Conservation (phyloP, 2,888 invertebrate species). For the Lycocerus yunnanus region DNA sequence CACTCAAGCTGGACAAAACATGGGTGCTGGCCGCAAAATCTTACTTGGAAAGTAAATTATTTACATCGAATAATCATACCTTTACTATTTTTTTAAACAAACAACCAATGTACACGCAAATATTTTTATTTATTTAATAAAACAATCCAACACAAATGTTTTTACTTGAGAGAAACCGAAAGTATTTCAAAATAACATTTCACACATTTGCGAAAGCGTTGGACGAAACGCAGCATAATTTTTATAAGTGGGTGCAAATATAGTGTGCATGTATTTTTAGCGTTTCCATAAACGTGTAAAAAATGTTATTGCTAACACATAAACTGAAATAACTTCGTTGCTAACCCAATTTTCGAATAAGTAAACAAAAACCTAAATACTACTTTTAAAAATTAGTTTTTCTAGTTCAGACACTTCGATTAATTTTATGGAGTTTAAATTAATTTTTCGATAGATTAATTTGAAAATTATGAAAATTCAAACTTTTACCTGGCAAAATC, state of each 20-base stretch:
- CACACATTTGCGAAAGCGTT: background rate
- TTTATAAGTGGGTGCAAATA: background rate
- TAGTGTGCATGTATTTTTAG: constrained; percentile 9
- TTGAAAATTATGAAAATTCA: background rate
- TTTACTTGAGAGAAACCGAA: background rate
- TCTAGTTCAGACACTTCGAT: background rate
- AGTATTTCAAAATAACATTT: background rate
- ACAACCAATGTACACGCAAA: constrained; percentile 12
- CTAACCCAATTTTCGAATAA: background rate
- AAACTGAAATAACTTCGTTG: constrained; percentile 9
- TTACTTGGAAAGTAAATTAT: constrained; percentile 78
- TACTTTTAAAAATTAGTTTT: background rate
- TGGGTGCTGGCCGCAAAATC: constrained; percentile 90
- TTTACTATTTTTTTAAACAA: constrained; percentile 7
- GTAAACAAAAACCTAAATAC: background rate
- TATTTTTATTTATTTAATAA: constrained; percentile 38
- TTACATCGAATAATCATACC: background rate
- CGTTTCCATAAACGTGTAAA: constrained; percentile 22
- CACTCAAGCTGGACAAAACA: constrained; percentile 87
- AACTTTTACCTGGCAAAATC: background rate
- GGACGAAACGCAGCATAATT: background rate
- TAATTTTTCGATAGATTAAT: background rate
- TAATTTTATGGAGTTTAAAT: background rate
- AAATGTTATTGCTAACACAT: background rate
- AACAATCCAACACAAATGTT: constrained; percentile 7